A percentile compares a stretch with the other conserved stretches of the same genome.
These are phyloP conservation scores for Cynaeus angustus DNA, from an alignment of 2,888 invertebrate genomes.

Conservation along the genomic window DNA sequence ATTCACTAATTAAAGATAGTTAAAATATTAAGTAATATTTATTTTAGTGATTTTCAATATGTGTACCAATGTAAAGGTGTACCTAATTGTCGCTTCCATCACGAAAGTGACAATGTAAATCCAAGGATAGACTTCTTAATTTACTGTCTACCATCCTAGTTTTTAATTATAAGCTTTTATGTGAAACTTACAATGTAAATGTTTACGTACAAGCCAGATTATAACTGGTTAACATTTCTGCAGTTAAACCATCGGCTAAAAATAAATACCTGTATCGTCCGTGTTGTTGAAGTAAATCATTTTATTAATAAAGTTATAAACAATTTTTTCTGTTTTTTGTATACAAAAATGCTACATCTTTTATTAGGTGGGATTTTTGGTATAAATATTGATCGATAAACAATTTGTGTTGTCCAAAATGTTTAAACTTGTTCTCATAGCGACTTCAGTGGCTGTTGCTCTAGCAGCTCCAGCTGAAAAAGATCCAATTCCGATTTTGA, in stretches of 20 bases:
- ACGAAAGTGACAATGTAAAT: constrained; percentile 9
- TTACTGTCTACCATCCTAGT: not conserved
- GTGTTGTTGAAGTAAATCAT: too few relatives aligned
- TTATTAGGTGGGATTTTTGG: constrained; percentile 17
- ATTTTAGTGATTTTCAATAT: constrained; percentile 27
- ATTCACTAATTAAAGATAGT: constrained; percentile 29
- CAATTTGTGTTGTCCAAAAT: constrained; percentile 17
- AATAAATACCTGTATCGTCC: constrained; percentile 17
- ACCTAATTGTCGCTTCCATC: constrained; percentile 24
- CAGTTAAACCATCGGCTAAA: constrained; percentile 22
- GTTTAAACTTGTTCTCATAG: constrained; percentile 14
- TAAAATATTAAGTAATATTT: constrained; percentile 23
- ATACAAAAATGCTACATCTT: not conserved
- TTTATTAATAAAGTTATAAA: too few relatives aligned
- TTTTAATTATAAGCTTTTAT: too few relatives aligned
- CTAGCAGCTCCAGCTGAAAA: constrained; percentile 20
- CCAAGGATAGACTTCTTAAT: constrained; percentile 14
- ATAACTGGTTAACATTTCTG: constrained; percentile 15
- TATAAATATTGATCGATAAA: constrained; percentile 31
- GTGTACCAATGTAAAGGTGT: constrained; percentile 7
- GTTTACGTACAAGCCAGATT: not conserved
- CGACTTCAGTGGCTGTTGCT: constrained; percentile 24
- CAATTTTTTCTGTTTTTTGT: not conserved
- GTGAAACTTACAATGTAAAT: too few relatives aligned
- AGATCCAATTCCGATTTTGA: constrained; percentile 71